Percentiles rank a stretch among this genome's conserved stretches.
These are phyloP conservation scores for Eucriotettix oculatus DNA, from an alignment of 2,888 invertebrate genomes.

Conservation along the genomic window DNA sequence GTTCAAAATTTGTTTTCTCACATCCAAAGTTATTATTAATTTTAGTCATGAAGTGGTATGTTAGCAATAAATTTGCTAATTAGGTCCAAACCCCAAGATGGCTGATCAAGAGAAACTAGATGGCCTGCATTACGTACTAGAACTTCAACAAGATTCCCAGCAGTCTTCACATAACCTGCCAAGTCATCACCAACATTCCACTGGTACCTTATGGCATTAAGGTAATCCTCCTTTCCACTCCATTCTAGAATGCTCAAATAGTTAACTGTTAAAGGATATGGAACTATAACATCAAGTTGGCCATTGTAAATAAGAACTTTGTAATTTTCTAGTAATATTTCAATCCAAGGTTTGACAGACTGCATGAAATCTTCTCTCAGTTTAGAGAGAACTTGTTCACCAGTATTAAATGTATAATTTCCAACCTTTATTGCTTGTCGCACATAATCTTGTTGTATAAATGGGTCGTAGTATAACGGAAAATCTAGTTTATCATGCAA, in stretches of 20 bases:
- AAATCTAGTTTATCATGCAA: conserved; percentile 41
- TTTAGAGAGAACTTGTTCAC: conserved; percentile 32
- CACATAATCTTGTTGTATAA: conserved; percentile 26
- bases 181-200: conserved; percentile 11
- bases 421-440: conserved; percentile 35
- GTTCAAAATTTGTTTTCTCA: too few species aligned
- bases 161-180: conserved; percentile 19
- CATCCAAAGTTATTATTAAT: too few species aligned
- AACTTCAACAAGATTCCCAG: conserved; percentile 18
- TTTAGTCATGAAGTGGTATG: conserved; percentile 7
- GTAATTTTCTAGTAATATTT: conserved; percentile 39
- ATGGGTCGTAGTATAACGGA: conserved; percentile 25
- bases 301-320: conserved; percentile 25
- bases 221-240: conserved; percentile 21
- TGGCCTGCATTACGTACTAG: conserved; percentile 23
- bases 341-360: conserved; percentile 32
- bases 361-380: conserved; percentile 36
- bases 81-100: conserved; percentile 24
- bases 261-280: conserved; percentile 43
- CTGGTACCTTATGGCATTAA: background rate
- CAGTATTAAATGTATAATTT: conserved; percentile 48
- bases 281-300: conserved; percentile 44
- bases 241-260: conserved; percentile 29
- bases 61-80: conserved; percentile 25
- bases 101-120: conserved; percentile 24